Percentiles rank a stretch among this genome's conserved stretches.
phyloP scores from a whole-genome alignment of 2,888 invertebrate genomes.

The Drosophila ezoana region DNA sequence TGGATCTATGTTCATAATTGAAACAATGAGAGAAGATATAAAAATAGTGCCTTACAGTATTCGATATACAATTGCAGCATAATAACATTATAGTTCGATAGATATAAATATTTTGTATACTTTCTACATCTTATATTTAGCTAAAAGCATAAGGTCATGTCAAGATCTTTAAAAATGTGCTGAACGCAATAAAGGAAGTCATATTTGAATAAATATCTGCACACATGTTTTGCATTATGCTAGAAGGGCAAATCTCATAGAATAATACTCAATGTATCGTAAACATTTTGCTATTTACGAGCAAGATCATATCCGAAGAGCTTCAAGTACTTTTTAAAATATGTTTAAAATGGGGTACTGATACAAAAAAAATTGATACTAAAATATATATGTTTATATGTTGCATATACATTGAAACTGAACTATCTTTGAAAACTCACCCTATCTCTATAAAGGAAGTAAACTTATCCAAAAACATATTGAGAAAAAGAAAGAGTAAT shows the following conservation, averaged over 20 bases:
- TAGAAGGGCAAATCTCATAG: conserved; percentile 39
- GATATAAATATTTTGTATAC: conserved; percentile 1
- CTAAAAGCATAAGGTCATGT: background rate
- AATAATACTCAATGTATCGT: conserved; percentile 21
- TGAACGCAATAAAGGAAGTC: conserved; percentile 6
- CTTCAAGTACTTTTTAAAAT: background rate
- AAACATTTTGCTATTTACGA: conserved; percentile 2
- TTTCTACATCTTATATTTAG: background rate
- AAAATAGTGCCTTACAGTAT: conserved; percentile 13
- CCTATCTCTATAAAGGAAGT: no score
- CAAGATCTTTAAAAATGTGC: conserved; percentile 5
- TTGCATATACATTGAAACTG: background rate
- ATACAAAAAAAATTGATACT: background rate
- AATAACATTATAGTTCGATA: background rate
- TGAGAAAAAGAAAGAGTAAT: no score
- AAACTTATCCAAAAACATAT: no score
- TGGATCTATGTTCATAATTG: conserved; percentile 1
- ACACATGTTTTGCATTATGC: conserved; percentile 64
- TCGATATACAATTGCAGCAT: conserved; percentile 10
- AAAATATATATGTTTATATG: background rate
- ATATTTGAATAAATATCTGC: conserved; percentile 7
- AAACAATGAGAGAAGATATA: conserved; percentile 17
- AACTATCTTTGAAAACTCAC: no score
- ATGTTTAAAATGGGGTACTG: background rate
- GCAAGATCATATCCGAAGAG: background rate